Base-by-base conservation (phyloP, 1,140 invertebrate species). In the Prorops nasuta region DNA sequence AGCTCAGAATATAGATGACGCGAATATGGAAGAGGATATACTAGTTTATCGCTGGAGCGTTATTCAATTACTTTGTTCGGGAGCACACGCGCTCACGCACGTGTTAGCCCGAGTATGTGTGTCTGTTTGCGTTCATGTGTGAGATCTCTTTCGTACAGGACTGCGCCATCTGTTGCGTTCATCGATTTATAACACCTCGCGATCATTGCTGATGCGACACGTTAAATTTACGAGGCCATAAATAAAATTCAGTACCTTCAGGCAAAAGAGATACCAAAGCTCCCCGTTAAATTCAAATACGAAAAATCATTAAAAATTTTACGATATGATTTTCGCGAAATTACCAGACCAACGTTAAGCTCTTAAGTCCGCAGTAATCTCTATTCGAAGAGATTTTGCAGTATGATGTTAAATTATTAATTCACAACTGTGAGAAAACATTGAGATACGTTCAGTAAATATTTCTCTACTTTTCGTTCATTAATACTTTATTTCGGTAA, bases 101-200 rank as follows among this genome's bases (percentile, higher is more conserved):
- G 18, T 10, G 22, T 15, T 8, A 12, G 3, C 20, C 22, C 17
- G 38, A 9, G 20, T 32, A 28, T 22, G 20, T 36, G 36, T 19
- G 14, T 24, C n/a, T 10, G 16, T 3, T 56, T 48, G 20, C 17
- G 50, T 6, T 28, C 24, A 10, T 28, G 24, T 10, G 24, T n/a
- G n/a, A n/a, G n/a, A n/a, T n/a, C n/a, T n/a, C n/a, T n/a, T n/a
- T n/a, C n/a, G n/a, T n/a, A n/a, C n/a, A n/a, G n/a, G 49, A 43
- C 34, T 43, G 43, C 43, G 19, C 34, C 51, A 59, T 59, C 57
- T 58, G 57, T 59, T 59, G 57, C 57, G 24, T 31, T 39, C 22
- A 35, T 38, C 43, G 50, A 44, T 50, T 44, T 32, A 42, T 28
- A 46, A 58, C 45, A 34, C 7, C 19, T 12, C 12, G 18, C 24